Conservation (phyloP, 1,140 invertebrate species). For the Listronotus oregonensis region DNA sequence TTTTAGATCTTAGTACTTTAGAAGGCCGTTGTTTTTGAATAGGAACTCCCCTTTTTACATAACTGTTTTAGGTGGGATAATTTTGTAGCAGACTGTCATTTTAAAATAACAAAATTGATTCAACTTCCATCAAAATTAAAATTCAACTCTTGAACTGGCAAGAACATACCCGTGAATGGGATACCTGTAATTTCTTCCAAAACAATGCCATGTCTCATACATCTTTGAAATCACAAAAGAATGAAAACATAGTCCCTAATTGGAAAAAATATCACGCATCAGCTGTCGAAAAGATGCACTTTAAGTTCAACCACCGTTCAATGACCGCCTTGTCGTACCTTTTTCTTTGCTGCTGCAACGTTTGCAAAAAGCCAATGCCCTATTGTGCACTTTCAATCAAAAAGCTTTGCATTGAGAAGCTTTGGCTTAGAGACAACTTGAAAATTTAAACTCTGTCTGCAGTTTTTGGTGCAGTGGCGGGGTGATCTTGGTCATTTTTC, state of each 20-base stretch:
- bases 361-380: constrained; percentile 23
- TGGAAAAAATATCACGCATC: constrained; percentile 24
- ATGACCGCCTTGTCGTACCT: constrained; percentile 12
- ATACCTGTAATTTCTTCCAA: constrained; percentile 7
- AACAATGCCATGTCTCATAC: constrained; percentile 10
- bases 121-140: no score
- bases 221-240: not conserved
- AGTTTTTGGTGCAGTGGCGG: no score
- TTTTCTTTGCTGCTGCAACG: constrained; percentile 7
- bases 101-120: no score
- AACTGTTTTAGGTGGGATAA: no score
- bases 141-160: no score
- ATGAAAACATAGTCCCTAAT: constrained; percentile 4
- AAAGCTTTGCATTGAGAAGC: not conserved
- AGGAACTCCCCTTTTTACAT: no score
- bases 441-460: no score
- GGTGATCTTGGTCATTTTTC: no score
- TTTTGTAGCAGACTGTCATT: no score
- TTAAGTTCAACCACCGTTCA: constrained; percentile 13
- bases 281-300: constrained; percentile 26
- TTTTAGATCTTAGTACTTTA: no score
- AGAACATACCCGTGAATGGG: no score
- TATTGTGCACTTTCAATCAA: constrained; percentile 1
- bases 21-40: no score
- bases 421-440: constrained; percentile 10